Conservation (phyloP, 2,888 invertebrate genomes). For the Venustoraphidia nigricollis region DNA sequence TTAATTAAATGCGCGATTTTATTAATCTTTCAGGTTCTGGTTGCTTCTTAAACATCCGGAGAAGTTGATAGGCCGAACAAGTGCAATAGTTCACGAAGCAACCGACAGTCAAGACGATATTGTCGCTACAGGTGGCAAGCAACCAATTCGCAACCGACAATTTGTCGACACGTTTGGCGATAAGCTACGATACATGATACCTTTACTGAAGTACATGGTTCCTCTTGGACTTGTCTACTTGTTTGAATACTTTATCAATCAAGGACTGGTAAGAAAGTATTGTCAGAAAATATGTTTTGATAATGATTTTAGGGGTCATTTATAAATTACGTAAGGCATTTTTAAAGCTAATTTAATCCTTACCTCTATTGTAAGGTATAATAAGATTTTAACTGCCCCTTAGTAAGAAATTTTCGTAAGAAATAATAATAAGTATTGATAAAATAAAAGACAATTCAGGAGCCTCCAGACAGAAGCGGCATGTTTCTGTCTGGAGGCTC, state of each 20-base stretch:
- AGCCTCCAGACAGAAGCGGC: too few species aligned
- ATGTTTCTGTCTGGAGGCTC: too few species aligned
- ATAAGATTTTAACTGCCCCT: too few species aligned
- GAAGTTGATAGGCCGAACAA: not conserved
- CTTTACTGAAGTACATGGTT: slow-evolving; percentile 55
- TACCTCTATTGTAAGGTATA: too few species aligned
- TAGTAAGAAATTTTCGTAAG: too few species aligned
- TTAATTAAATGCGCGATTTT: too few species aligned
- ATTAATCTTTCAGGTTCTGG: not conserved
- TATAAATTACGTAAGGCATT: too few species aligned
- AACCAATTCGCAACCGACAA: slow-evolving; percentile 9
- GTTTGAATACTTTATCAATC: slow-evolving; percentile 79
- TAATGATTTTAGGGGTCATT: too few species aligned
- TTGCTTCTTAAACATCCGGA: not conserved
- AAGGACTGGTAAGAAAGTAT: slow-evolving; percentile 52
- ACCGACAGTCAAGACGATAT: not conserved
- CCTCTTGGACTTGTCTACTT: slow-evolving; percentile 64
- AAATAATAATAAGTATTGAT: too few species aligned
- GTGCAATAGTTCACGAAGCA: not conserved
- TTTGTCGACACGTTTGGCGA: slow-evolving; percentile 27
- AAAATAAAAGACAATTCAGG: too few species aligned
- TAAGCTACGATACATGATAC: slow-evolving; percentile 38
- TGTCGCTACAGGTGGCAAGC: not conserved
- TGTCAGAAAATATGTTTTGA: too few species aligned
- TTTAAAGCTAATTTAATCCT: too few species aligned